phyloP scores from a whole-genome alignment of 53 echinoderm and acorn worm species.

The Holothuria leucospilota region DNA sequence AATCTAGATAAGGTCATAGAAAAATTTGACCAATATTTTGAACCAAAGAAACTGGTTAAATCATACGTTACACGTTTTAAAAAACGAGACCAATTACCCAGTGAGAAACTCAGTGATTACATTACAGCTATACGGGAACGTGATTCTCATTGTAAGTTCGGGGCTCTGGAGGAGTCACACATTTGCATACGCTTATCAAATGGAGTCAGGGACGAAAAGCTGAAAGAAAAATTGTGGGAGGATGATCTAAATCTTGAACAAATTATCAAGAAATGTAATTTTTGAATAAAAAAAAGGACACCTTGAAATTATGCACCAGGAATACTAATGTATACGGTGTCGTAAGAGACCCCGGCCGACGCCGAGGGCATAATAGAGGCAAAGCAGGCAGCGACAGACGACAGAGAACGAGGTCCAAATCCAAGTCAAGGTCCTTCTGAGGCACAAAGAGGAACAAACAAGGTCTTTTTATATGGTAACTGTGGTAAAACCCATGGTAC shows the following conservation, averaged over 20 bases:
- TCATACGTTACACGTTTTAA: constrained; percentile 40
- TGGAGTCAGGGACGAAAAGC: constrained; percentile 3
- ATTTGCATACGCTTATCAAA: constrained; percentile 21
- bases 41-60: constrained; percentile 54
- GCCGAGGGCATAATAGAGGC: not conserved
- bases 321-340: not conserved
- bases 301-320: not conserved
- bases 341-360: not conserved
- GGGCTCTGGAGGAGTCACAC: constrained; percentile 9
- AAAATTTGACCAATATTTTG: constrained; percentile 38
- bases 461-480: not conserved
- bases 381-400: not conserved
- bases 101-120: not conserved
- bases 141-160: constrained; percentile 22
- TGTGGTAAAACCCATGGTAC: not conserved
- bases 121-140: constrained; percentile 9
- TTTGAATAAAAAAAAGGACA: not conserved
- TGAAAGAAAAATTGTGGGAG: constrained; percentile 41
- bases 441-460: not conserved
- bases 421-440: not conserved
- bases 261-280: constrained; percentile 35
- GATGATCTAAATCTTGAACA: constrained; percentile 11
- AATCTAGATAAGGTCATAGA: constrained; percentile 9
- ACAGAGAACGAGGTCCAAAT: not conserved
- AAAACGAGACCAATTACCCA: not conserved